phyloP scores from a whole-genome alignment of 2,888 invertebrate species.

The Hydriomena furcata region DNA sequence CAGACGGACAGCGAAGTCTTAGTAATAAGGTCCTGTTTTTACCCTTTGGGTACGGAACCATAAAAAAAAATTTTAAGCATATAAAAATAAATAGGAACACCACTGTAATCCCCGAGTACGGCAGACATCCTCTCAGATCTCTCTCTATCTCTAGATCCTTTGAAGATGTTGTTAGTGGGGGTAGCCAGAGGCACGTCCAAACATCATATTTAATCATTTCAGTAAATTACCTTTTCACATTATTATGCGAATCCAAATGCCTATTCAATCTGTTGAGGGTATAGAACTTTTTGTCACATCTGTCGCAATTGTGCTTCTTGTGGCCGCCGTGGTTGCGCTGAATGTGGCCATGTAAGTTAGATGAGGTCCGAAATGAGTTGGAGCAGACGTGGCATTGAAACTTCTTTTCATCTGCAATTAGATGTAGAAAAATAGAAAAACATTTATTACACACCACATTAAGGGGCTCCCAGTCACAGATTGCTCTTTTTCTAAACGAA shows the following conservation, averaged over 20 bases:
- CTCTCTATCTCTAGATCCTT: too few species aligned
- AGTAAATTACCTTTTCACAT: conserved; percentile 51
- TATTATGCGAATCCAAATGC: conserved; percentile 59
- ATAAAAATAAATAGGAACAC: too few species aligned
- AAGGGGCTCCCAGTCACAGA: too few species aligned
- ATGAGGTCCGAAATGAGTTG: conserved; percentile 46
- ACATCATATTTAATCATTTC: not conserved
- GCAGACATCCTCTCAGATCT: too few species aligned
- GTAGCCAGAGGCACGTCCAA: too few species aligned
- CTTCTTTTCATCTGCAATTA: conserved; percentile 47
- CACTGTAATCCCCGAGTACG: too few species aligned
- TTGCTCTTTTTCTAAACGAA: too few species aligned
- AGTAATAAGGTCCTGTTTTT: too few species aligned
- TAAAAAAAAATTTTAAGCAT: too few species aligned
- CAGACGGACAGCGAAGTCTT: too few species aligned
- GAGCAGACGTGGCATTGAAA: conserved; percentile 61
- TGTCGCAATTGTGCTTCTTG: conserved; percentile 41
- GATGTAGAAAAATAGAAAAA: not conserved
- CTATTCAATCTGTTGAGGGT: conserved; percentile 49
- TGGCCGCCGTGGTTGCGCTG: conserved; percentile 45
- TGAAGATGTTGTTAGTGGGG: not conserved
- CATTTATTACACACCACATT: too few species aligned
- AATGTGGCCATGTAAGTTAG: conserved; percentile 55
- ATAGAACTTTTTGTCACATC: conserved; percentile 51
- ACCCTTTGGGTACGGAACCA: too few species aligned